phyloP scores from a whole-genome alignment of 1,140 invertebrate species.

The Drosophila erecta region DNA sequence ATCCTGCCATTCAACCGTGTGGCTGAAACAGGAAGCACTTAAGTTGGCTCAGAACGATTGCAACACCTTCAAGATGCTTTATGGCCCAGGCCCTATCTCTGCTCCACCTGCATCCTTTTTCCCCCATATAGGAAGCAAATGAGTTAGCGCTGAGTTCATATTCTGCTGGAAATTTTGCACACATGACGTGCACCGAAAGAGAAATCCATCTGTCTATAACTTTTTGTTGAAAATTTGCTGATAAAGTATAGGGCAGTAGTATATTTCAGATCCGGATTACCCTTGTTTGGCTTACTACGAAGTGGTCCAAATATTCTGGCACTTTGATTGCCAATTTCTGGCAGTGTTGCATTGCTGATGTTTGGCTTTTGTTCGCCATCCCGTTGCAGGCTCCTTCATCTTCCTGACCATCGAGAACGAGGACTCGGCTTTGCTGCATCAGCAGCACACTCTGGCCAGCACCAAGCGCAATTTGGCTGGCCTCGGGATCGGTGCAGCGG shows the following conservation, averaged over 20 bases:
- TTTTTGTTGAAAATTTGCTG: background rate
- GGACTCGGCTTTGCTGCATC: conserved; percentile 88
- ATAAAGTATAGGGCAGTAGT: too few relatives aligned
- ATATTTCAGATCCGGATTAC: too few relatives aligned
- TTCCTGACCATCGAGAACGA: conserved; percentile 95
- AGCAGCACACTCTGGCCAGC: conserved; percentile 88
- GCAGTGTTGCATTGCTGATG: conserved; percentile 18
- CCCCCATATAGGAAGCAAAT: conserved; percentile 19
- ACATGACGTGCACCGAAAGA: background rate
- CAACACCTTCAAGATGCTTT: conserved; percentile 37
- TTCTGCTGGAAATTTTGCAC: conserved; percentile 2
- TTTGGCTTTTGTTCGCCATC: conserved; percentile 12
- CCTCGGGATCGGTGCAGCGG: conserved; percentile 22
- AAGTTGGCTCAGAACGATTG: conserved; percentile 32
- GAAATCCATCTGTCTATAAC: too few relatives aligned
- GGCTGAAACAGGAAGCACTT: conserved; percentile 25
- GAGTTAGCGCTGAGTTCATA: conserved; percentile 15
- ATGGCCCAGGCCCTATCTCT: conserved; percentile 1
- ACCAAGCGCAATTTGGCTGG: conserved; percentile 85
- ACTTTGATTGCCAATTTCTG: background rate
- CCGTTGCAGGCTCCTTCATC: conserved; percentile 91
- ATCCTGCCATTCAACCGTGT: background rate
- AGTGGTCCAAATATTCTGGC: background rate
- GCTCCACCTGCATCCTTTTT: conserved; percentile 20
- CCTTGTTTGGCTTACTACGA: too few relatives aligned